phyloP scores from a whole-genome alignment of 1,140 invertebrate genomes.

The Cyclina sinensis region DNA sequence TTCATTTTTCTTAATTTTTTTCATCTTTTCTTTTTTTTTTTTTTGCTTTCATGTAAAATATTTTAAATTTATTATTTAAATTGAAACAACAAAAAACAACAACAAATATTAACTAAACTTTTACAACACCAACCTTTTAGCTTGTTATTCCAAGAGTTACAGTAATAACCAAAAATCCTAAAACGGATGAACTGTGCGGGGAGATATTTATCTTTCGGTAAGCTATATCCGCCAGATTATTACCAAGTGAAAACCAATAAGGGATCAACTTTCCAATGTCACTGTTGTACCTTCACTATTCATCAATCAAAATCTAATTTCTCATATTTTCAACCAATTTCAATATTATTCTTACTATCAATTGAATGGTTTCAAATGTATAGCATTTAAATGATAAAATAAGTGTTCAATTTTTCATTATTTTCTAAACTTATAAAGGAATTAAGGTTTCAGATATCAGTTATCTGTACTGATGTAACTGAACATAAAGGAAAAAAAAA shows the following conservation, averaged over 20 bases:
- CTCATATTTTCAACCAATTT: constrained; percentile 4
- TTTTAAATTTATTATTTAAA: too few species aligned
- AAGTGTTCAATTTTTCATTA: neutral
- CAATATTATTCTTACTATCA: constrained; percentile 12
- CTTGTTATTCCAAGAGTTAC: too few species aligned
- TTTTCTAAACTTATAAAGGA: neutral
- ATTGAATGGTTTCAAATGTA: constrained; percentile 17
- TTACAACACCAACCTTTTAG: too few species aligned
- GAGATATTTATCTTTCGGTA: neutral
- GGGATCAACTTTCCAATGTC: constrained; percentile 3
- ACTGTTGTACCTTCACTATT: constrained; percentile 9
- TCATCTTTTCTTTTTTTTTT: too few species aligned
- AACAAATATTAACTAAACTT: too few species aligned
- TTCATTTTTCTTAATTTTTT: too few species aligned
- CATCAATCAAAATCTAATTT: neutral
- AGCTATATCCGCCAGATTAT: neutral
- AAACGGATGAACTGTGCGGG: too few species aligned
- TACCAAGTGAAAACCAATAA: constrained; percentile 12
- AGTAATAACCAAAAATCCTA: too few species aligned
- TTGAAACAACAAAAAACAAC: too few species aligned
- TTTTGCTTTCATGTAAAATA: too few species aligned
- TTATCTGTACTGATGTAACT: neutral
- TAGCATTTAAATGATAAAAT: neutral
- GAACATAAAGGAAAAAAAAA: too few species aligned
- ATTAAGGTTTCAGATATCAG: neutral